A percentile compares a stretch with the other conserved stretches of the same genome.
phyloP scores from a whole-genome alignment of 2,888 invertebrate genomes.

The Tinea semifulvella region DNA sequence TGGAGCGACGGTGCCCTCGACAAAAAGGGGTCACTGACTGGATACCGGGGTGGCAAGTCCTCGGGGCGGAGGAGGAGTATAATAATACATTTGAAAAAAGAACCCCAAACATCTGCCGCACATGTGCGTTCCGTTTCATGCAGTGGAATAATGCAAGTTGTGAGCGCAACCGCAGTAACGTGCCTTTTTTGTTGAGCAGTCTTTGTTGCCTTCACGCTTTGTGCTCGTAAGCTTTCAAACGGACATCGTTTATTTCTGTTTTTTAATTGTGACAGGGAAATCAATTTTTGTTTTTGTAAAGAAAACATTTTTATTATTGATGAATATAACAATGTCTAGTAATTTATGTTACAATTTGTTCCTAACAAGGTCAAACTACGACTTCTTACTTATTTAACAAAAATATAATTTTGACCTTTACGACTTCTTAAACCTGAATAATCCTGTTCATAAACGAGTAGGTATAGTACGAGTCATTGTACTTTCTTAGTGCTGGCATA shows the following conservation, averaged over 20 bases:
- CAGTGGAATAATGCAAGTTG: constrained; percentile 55
- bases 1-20: constrained; percentile 35
- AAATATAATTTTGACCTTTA: too few relatives aligned
- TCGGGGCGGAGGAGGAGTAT: constrained; percentile 34
- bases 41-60: constrained; percentile 35
- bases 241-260: constrained; percentile 37
- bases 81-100: constrained; percentile 59
- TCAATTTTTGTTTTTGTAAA: constrained; percentile 31
- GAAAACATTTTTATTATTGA: too few relatives aligned
- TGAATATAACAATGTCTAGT: too few relatives aligned
- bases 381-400: not conserved
- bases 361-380: not conserved
- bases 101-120: constrained; percentile 61
- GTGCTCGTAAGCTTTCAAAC: constrained; percentile 51
- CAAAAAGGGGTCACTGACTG: constrained; percentile 61
- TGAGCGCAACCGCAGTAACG: constrained; percentile 48
- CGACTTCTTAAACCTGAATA: too few relatives aligned
- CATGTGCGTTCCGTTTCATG: constrained; percentile 56
- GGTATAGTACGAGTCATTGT: too few relatives aligned
- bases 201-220: constrained; percentile 59
- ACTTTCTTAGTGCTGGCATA: not conserved
- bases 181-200: constrained; percentile 50
- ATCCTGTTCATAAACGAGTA: too few relatives aligned
- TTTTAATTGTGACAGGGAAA: constrained; percentile 39
- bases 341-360: too few relatives aligned